Evolutionary conservation across 2,113 vertebrate genomes (phyloP).

Genomic region (Lynx canadensis): DNA sequence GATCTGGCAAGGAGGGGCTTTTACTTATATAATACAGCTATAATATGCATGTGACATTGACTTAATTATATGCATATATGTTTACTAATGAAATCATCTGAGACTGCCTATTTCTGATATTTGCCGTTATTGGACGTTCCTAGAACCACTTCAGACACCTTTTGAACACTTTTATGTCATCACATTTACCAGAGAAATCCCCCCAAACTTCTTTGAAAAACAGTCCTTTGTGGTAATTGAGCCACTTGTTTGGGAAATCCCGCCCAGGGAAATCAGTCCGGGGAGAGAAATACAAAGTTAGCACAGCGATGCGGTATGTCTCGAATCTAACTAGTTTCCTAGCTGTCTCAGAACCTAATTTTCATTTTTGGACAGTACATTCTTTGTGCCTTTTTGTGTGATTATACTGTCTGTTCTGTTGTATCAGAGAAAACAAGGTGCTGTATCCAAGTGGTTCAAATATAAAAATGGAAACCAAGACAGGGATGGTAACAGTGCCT

Average conservation of each 20-base stretch:
- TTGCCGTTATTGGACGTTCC: neutral
- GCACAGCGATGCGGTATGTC: neutral
- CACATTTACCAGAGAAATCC: neutral
- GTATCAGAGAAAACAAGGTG: neutral
- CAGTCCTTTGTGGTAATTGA: neutral
- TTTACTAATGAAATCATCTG: neutral
- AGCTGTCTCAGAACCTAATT: neutral
- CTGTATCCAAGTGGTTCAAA: neutral
- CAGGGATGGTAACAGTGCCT: rapidly evolving
- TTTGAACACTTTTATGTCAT: neutral
- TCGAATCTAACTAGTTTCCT: neutral
- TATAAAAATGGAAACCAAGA: neutral
- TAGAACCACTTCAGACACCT: neutral
- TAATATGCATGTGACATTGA: neutral
- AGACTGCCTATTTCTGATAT: neutral
- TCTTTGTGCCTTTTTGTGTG: neutral
- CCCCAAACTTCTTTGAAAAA: neutral
- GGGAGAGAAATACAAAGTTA: neutral
- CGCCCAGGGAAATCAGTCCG: neutral
- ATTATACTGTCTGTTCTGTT: neutral
- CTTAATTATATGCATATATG: neutral
- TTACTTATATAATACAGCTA: neutral
- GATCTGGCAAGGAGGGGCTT: neutral
- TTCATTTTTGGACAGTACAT: neutral
- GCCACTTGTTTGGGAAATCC: neutral